These are phyloP conservation scores for Camponotus fellah DNA, from an alignment of 2,888 invertebrate species.

Conservation along the genomic window DNA sequence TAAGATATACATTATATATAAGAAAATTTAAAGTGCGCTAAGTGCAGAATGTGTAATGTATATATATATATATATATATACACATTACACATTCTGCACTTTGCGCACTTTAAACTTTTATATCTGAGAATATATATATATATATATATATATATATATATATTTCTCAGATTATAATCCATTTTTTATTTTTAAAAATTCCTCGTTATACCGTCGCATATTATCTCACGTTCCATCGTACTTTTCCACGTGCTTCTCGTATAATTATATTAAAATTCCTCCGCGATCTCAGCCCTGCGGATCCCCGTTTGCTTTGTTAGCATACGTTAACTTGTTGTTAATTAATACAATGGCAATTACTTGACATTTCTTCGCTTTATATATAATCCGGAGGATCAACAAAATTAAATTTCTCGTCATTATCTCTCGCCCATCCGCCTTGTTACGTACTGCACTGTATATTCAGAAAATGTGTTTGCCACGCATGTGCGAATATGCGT, in stretches of 20 bases:
- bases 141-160: too few relatives aligned
- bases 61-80: too few relatives aligned
- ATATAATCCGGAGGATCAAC: constrained; percentile 37
- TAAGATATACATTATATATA: too few relatives aligned
- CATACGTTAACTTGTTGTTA: constrained; percentile 54
- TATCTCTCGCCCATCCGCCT: constrained; percentile 64
- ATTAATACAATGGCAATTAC: constrained; percentile 61
- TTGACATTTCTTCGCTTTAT: constrained; percentile 52
- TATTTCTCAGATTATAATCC: constrained; percentile 20
- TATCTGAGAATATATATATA: neutral
- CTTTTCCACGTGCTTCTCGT: constrained; percentile 25
- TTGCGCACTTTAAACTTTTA: neutral
- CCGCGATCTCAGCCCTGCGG: constrained; percentile 5
- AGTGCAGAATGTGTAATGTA: too few relatives aligned
- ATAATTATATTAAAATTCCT: constrained; percentile 41
- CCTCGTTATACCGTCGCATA: constrained; percentile 25
- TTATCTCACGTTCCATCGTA: constrained; percentile 50
- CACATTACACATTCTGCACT: neutral
- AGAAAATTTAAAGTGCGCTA: too few relatives aligned
- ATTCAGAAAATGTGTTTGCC: neutral
- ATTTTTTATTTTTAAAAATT: constrained; percentile 24
- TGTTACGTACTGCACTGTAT: constrained; percentile 41
- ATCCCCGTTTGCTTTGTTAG: constrained; percentile 48
- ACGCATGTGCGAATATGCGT: constrained; percentile 36
- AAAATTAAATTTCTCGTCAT: constrained; percentile 69